Conservation (phyloP, 23 tunicate species). For the Ciona savignyi region DNA sequence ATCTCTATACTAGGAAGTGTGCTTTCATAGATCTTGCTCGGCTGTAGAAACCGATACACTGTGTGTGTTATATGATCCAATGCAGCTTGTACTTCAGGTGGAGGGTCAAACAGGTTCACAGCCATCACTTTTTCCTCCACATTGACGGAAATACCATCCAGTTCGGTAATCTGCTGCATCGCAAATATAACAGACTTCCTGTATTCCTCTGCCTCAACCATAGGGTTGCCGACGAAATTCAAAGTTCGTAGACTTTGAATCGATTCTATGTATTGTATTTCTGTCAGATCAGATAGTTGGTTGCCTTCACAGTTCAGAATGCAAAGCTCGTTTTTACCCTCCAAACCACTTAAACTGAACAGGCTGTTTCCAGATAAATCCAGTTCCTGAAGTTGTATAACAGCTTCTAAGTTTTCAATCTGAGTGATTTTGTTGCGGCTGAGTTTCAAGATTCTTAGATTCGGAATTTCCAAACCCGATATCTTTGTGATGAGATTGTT, state of each 20-base stretch:
- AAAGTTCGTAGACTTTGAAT: constrained; percentile 34
- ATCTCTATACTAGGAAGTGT: constrained; percentile 86
- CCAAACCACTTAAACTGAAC: constrained; percentile 43
- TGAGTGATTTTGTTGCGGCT: constrained; percentile 41
- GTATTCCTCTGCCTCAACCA: constrained; percentile 52
- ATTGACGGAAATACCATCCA: constrained; percentile 32
- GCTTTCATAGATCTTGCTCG: constrained; percentile 82
- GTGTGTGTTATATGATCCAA: constrained; percentile 92
- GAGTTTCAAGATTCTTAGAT: constrained; percentile 29
- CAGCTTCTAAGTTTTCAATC: constrained; percentile 57
- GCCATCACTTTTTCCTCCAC: constrained; percentile 85
- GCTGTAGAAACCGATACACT: constrained; percentile 84
- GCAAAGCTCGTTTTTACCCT: constrained; percentile 23
- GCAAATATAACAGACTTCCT: constrained; percentile 66
- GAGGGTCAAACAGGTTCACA: constrained; percentile 73
- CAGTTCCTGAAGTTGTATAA: constrained; percentile 37
- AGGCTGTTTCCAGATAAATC: constrained; percentile 69
- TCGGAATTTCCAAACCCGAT: constrained; percentile 46
- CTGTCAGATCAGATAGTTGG: constrained; percentile 39
- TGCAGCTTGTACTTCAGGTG: constrained; percentile 88
- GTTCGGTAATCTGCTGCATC: constrained; percentile 64
- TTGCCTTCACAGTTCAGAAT: constrained; percentile 59
- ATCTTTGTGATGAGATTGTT: constrained; percentile 50
- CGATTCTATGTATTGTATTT: constrained; percentile 38
- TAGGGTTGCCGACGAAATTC: constrained; percentile 43